These are phyloP conservation scores for Nephila pilipes DNA, from an alignment of 1,140 invertebrate species.

Conservation along the genomic window DNA sequence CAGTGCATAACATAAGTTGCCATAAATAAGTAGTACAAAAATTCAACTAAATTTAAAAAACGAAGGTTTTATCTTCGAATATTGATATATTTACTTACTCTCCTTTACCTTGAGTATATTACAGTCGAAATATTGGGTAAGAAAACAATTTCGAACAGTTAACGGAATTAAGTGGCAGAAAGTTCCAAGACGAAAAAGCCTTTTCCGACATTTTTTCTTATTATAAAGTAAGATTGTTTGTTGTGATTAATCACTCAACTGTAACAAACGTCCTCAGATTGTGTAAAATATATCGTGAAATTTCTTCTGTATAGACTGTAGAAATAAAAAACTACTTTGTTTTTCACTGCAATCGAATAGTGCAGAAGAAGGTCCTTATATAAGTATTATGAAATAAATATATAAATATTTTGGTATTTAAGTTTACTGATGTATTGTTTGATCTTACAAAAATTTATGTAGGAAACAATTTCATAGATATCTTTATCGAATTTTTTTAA, in stretches of 20 bases:
- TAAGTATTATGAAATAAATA: no score
- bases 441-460: no score
- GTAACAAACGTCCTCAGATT: not conserved
- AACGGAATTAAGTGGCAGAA: not conserved
- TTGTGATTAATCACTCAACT: not conserved
- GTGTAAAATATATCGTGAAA: no score
- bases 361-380: no score
- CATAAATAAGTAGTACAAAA: not conserved
- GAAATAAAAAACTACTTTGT: no score
- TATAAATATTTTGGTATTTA: no score
- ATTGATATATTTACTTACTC: not conserved
- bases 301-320: no score
- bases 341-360: no score
- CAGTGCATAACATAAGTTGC: not conserved
- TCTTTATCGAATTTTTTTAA: no score
- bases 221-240: not conserved
- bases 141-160: not conserved
- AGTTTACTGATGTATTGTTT: no score
- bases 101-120: not conserved
- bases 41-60: not conserved
- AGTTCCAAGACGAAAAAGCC: not conserved
- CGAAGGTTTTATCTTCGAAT: not conserved
- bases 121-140: not conserved
- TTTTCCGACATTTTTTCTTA: not conserved
- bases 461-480: no score